Evolutionary conservation across 1,140 invertebrate species (phyloP), one percentile per base, ranked within the genome.

Genomic region (Papilio machaon): DNA sequence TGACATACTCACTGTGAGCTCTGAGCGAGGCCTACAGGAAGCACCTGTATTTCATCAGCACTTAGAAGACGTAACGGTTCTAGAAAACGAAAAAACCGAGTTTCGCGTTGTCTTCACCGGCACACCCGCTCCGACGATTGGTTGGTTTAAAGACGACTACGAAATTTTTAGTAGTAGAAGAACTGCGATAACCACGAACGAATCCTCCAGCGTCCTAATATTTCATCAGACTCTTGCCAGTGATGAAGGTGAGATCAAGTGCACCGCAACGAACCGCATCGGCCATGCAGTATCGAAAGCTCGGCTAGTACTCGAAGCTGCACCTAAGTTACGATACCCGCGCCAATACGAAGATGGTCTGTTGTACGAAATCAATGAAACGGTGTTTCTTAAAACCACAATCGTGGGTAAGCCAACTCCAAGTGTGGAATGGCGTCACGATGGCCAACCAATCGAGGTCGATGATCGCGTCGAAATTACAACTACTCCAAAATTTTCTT

Each of bases 71-170:
- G 95, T 95, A 0, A 94, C 95, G 1, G 96, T 96, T 3, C 94
- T 97, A 9, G 97, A 98, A 94, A 97, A 98, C 85, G 97, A 98
- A 84, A 97, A 97, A 95, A 96, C 97, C 5, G 97, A 98, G 89
- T 98, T 98, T 86, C 96, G 96, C 54, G 98, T 98, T 1, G 95
- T 97, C 82, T 97, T 98, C 81, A 95, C 96, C 13, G 99, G 98
- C 2, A 96, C 96, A 46, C 99, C 99, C 0, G 91, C 95, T 8
- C 98, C 99, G 2, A 97, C 97, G 85, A 96, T 99, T 35, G 96
- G 96, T n/a, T 99, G 99, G 99, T 99, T 97, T 92, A 98, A 98
- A 91, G 97, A 98, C 90, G 97, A 97, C 49, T 97, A 97, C 84
- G 97, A 98, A 91, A 97, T 98, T 80, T 98, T 98, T 88, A 98